Evolutionary conservation across 2,113 vertebrate species (phyloP).

Genomic region (Leucoraja erinaceus): DNA sequence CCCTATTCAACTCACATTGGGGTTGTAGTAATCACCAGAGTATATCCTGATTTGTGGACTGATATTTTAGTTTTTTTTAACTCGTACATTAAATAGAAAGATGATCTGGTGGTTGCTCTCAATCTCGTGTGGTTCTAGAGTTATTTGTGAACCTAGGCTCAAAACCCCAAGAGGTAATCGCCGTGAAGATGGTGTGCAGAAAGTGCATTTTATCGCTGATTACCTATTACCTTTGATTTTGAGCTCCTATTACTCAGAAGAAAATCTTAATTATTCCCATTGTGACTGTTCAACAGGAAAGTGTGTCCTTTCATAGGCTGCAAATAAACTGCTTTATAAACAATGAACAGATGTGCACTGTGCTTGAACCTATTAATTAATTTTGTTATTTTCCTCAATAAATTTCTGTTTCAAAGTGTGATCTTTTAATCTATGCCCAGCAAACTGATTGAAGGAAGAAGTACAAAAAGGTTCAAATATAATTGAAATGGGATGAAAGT

Average conservation of each 20-base stretch:
- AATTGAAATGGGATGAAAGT: not conserved
- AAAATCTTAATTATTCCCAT: constrained; percentile 15
- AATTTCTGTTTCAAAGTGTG: constrained; percentile 32
- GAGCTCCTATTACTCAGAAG: not conserved
- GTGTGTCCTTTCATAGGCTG: constrained; percentile 25
- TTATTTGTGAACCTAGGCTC: not conserved
- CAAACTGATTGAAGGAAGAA: not conserved
- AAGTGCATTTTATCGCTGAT: not conserved
- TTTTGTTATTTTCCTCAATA: constrained; percentile 37
- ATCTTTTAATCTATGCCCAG: not conserved
- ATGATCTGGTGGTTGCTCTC: not conserved
- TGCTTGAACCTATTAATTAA: constrained; percentile 25
- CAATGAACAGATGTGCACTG: constrained; percentile 28
- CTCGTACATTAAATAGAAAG: not conserved
- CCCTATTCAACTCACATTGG: not conserved
- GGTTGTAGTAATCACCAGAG: not conserved
- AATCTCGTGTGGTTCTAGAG: not conserved
- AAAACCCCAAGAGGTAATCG: not conserved
- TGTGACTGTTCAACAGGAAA: constrained; percentile 4
- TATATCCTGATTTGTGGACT: not conserved
- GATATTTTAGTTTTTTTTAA: not conserved
- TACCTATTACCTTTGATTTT: constrained; percentile 19
- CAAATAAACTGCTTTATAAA: constrained; percentile 34
- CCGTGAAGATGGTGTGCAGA: not conserved
- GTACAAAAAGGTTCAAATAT: not conserved